Evolutionary conservation across 2,797 vertebrate species (phyloP).

Genomic region (Falco naumanni): DNA sequence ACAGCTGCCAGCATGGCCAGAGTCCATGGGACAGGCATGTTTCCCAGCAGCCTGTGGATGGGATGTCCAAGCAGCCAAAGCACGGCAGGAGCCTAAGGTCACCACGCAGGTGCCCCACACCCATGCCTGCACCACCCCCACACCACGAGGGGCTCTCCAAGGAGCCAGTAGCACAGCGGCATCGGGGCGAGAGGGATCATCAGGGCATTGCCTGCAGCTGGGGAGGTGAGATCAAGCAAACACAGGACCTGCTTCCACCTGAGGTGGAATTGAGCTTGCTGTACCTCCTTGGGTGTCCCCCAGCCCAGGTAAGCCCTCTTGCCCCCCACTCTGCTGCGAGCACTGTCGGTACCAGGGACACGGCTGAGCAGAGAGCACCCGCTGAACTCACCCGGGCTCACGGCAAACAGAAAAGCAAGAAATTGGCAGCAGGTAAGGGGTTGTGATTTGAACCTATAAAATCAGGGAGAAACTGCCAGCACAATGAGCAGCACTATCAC

Average conservation of each 20-base stretch:
- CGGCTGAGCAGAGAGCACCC: background rate
- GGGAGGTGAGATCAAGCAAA: background rate
- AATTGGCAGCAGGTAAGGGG: background rate
- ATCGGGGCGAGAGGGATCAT: background rate
- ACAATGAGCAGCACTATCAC: background rate
- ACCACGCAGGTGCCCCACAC: accelerated
- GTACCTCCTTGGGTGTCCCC: background rate
- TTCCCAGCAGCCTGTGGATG: background rate
- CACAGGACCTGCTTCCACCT: no score
- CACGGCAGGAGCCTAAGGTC: background rate
- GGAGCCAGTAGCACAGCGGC: background rate
- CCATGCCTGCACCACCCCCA: no score
- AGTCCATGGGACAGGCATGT: accelerated
- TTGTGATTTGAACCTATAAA: background rate
- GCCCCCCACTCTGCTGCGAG: accelerated
- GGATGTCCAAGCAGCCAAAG: background rate
- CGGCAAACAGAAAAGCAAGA: background rate
- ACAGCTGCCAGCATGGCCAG: background rate
- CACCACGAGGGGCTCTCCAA: background rate
- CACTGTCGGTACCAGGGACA: accelerated
- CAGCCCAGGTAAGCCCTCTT: background rate
- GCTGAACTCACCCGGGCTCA: background rate
- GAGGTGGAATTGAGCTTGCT: background rate
- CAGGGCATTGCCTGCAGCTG: background rate
- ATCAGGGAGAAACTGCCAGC: background rate